Base-by-base conservation (phyloP, 1,140 invertebrate genomes). In the Drosophila setifemur region DNA sequence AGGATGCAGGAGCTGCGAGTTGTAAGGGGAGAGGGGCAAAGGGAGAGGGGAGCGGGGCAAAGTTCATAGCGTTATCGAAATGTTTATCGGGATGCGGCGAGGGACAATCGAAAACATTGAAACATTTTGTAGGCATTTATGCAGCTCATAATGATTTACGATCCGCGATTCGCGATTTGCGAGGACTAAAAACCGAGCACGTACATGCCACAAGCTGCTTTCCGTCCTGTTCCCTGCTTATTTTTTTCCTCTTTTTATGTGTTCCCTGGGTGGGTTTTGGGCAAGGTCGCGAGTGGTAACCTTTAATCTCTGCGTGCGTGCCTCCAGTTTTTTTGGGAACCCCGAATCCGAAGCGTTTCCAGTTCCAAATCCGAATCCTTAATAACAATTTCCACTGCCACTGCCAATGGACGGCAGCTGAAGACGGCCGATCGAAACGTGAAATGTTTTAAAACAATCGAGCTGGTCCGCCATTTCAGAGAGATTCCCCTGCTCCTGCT, bases 131-230 rank as follows among this genome's bases (percentile, higher is more conserved):
- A 66, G 70, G 58, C 79, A 83, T 85, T 83, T 83, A 78, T 85
- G 79, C 79, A 85, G 69, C 81, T 71, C 79, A 85, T 85, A 64
- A 73, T 83, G 79, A 83, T 83, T 83, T 83, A 83, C 79, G 79
- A 85, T 61, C n/a, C n/a, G n/a, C n/a, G n/a, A n/a, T n/a, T n/a
- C n/a, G 11, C 67, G 60, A 57, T 71, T 81, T 67, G 1, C 60
- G 72, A 57, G 54, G 64, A n/a, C n/a, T n/a, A n/a, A n/a, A n/a
- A 72, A 58, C 61, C 68, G 66, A 75, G 79, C 79, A 83, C 79
- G 79, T 83, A 83, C 79, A 83, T 85, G 79, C 79, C 79, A 83
- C 79, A 83, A 83, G 79, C 79, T 85, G 79, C 74, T 81, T 73
- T 29, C 52, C 28, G 31, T 49, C 21, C 28, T 49, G 44, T 33